Evolutionary conservation across 2,113 vertebrate species (phyloP).

Genomic region (Eretmochelys imbricata): DNA sequence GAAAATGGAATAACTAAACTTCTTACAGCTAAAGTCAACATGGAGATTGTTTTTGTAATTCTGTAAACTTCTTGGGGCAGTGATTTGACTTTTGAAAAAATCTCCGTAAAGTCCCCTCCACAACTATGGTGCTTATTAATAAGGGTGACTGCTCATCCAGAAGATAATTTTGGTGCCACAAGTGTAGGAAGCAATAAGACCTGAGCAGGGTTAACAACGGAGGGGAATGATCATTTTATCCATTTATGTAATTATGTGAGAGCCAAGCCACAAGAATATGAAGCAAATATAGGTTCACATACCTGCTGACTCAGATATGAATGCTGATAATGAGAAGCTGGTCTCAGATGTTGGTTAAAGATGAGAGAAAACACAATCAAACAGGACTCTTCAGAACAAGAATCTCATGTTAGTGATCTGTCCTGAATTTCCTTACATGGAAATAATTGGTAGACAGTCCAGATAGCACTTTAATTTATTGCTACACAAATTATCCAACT

Average conservation of each 20-base stretch:
- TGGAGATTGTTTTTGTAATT: background rate
- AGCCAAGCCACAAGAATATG: background rate
- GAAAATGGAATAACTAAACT: background rate
- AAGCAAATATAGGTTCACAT: background rate
- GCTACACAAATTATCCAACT: conserved; percentile 35
- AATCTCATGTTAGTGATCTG: background rate
- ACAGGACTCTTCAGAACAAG: conserved; percentile 13
- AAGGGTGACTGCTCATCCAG: background rate
- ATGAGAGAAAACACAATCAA: conserved; percentile 2
- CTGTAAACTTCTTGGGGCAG: background rate
- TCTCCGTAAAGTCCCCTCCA: background rate
- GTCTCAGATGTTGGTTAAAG: background rate
- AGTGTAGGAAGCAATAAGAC: background rate
- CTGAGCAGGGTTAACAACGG: background rate
- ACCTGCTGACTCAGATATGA: background rate
- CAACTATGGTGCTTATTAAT: background rate
- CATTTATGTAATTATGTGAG: background rate
- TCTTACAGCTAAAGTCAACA: background rate
- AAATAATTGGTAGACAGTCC: background rate
- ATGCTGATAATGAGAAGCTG: background rate
- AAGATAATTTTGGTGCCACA: background rate
- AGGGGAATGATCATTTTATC: too few relatives aligned
- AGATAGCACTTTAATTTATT: conserved; percentile 41
- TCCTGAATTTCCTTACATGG: background rate
- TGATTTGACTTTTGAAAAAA: background rate